Base-by-base conservation (phyloP, 2,797 vertebrate genomes). In the Myotis vivesi region DNA sequence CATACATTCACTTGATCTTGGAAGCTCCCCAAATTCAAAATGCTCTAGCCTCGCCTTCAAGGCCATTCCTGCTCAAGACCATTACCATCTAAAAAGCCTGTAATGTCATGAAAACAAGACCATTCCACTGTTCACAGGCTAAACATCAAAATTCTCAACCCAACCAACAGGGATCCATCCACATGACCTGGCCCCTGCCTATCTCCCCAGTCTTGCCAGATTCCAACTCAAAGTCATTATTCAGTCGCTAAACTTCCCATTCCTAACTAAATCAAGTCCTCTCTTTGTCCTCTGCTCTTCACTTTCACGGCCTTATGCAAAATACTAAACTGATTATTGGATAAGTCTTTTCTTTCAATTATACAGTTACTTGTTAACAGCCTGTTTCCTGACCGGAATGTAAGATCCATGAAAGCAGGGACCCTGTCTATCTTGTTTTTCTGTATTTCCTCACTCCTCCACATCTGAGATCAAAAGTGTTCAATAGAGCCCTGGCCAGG, bases 81-180 rank as follows among this genome's bases (percentile, higher is more conserved):
- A 62, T 62, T 62, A 28, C 20, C n/a, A 53, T 44, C 64, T 93
- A 89, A 94, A 95, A 95, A 91, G 19, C 23, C 51, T 80, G 62
- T 76, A 86, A 46, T 33, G n/a, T 84, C 33, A 20, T 33, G 41
- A 91, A 95, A 95, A 88, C 3, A 41, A 81, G 59, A 90, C 33
- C 59, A 87, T 77, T 80, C 38, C 76, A 87, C 33, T 62, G 57
- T 44, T 93, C 44, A 80, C 66, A 53, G 77, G 59, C 77, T 71
- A 94, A 94, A 92, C 30, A 71, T 95, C 59, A 94, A 95, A 95
- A 94, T 46, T 77, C 92, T 91, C 72, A 95, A 68, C 30, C 17
- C 30, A 77, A 81, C 19, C n/a, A 3, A 66, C 30, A 53, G 55
- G 49, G 33, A 41, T 92, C 84, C 51, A 41, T 92, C 84, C 51